These are phyloP conservation scores for Drosophila picticornis DNA, from an alignment of 2,888 invertebrate species.

Conservation along the genomic window DNA sequence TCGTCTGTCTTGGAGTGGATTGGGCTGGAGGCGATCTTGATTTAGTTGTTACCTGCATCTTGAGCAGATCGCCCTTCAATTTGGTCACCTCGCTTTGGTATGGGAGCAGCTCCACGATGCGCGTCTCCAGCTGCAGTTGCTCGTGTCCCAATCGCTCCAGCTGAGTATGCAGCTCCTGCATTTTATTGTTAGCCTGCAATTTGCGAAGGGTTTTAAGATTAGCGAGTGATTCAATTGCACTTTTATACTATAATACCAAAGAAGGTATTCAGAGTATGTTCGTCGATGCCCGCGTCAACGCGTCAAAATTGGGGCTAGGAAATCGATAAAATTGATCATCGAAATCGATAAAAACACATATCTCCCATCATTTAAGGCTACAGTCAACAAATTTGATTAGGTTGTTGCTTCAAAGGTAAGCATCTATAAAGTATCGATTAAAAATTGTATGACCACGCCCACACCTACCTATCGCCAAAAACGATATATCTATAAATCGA, in stretches of 20 bases:
- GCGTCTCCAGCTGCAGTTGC: constrained; percentile 88
- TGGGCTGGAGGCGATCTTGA: background rate
- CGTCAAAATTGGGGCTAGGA: background rate
- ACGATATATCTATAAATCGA: background rate
- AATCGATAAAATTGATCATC: background rate
- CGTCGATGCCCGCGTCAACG: background rate
- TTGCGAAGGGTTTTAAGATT: background rate
- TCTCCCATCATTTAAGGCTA: background rate
- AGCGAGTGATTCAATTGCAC: background rate
- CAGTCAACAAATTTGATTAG: background rate
- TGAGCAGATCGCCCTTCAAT: constrained; percentile 89
- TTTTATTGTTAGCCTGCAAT: constrained; percentile 84
- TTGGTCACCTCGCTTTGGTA: constrained; percentile 89
- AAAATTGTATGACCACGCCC: background rate
- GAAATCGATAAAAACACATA: background rate
- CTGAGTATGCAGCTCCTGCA: constrained; percentile 88
- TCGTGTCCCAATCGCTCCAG: constrained; percentile 89
- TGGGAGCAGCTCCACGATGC: constrained; percentile 88
- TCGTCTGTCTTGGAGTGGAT: constrained; percentile 9
- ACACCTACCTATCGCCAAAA: background rate
- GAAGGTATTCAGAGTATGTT: background rate
- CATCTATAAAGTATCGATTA: background rate
- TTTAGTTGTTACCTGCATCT: constrained; percentile 87
- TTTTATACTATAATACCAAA: background rate
- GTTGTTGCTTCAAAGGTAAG: background rate